Conservation (phyloP, 2,888 invertebrate genomes). For the Lasioglossum marginatum region DNA sequence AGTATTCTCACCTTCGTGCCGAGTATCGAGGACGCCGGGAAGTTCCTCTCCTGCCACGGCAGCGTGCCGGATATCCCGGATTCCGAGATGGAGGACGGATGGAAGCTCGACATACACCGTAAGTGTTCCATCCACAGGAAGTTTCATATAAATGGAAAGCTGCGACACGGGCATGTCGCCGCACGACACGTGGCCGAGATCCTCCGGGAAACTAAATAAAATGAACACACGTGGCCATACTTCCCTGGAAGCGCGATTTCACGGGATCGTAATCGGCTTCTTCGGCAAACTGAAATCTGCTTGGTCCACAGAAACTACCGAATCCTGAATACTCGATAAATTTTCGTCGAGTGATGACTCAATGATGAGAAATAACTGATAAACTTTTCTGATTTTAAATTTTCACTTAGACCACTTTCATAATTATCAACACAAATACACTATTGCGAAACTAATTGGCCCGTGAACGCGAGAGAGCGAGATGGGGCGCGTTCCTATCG, state of each 20-base stretch:
- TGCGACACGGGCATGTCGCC: neutral
- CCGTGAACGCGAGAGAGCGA: neutral
- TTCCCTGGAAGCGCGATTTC: neutral
- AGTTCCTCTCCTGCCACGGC: constrained; percentile 91
- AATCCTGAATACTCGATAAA: neutral
- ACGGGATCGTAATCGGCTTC: neutral
- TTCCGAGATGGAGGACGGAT: constrained; percentile 91
- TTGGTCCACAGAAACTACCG: neutral
- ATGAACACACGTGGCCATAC: neutral
- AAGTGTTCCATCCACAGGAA: constrained; percentile 85
- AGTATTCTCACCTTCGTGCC: constrained; percentile 92
- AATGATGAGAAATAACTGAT: too few relatives aligned
- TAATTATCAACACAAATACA: too few relatives aligned
- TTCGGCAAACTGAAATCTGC: neutral
- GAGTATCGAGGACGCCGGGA: constrained; percentile 92
- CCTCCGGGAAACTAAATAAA: neutral
- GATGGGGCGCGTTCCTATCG: constrained; percentile 9
- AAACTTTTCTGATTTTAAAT: too few relatives aligned
- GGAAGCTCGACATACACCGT: constrained; percentile 94
- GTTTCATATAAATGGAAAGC: constrained; percentile 29
- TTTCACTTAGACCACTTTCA: too few relatives aligned
- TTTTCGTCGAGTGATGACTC: neutral
- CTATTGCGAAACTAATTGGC: too few relatives aligned
- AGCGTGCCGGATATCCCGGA: constrained; percentile 91
- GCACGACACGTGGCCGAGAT: neutral